phyloP scores from a whole-genome alignment of 2,797 vertebrate genomes.

The Enteromius viviparus region DNA sequence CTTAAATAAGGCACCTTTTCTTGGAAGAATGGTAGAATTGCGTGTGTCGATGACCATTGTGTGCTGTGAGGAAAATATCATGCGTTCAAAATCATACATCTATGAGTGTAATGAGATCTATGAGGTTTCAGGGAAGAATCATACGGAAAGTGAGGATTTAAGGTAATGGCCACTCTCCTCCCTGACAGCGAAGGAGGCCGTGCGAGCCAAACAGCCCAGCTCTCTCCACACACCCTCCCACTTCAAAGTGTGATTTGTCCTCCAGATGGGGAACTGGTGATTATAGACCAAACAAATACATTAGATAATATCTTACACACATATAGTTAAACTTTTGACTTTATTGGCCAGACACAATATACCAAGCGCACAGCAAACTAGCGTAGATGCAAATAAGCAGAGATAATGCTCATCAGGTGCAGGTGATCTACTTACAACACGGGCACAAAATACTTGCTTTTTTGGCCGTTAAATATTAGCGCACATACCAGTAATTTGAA shows the following conservation, averaged over 20 bases:
- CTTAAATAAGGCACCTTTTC: conserved; percentile 88
- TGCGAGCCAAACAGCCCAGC: conserved; percentile 90
- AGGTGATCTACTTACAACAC: too few species aligned
- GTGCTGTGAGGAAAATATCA: conserved; percentile 76
- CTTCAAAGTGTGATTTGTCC: conserved; percentile 90
- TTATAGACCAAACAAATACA: conserved; percentile 21
- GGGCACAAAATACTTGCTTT: too few species aligned
- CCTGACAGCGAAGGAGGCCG: conserved; percentile 91
- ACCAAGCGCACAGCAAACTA: not conserved
- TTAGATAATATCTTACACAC: not conserved
- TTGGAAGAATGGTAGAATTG: conserved; percentile 92
- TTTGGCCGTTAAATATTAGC: not conserved
- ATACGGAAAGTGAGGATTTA: conserved; percentile 94
- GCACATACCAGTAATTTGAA: not conserved
- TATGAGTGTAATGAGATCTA: not conserved
- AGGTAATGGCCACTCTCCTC: conserved; percentile 95
- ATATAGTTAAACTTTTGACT: not conserved
- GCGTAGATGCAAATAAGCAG: not conserved
- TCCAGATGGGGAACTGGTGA: conserved; percentile 92
- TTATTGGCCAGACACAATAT: not conserved
- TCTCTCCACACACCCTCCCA: conserved; percentile 98
- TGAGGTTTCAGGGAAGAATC: not conserved
- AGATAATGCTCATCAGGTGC: not conserved
- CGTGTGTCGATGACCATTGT: conserved; percentile 95
- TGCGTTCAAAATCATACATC: not conserved